phyloP scores from a whole-genome alignment of 2,797 vertebrate species.

The Sebastes trivittatus region DNA sequence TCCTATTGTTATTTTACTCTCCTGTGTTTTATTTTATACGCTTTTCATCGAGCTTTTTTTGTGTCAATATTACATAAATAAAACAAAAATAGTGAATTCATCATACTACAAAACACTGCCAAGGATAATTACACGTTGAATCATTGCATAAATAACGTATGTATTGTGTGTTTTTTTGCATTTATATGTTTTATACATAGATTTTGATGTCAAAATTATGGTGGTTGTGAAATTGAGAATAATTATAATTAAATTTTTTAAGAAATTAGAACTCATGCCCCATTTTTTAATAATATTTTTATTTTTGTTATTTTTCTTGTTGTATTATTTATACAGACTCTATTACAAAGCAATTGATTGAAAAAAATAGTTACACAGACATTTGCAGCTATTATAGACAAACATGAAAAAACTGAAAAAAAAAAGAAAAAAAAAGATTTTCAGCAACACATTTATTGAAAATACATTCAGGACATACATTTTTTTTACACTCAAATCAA shows the following conservation, averaged over 20 bases:
- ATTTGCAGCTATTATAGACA: neutral
- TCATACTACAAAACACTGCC: no score
- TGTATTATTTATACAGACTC: neutral
- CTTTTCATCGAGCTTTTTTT: neutral
- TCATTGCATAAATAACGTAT: neutral
- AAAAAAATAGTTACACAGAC: neutral
- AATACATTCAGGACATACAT: neutral
- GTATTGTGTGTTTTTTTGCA: neutral
- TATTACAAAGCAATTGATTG: neutral
- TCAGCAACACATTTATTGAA: neutral
- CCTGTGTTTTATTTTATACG: neutral
- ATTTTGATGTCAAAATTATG: neutral
- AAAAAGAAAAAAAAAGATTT: neutral
- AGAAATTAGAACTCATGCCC: neutral
- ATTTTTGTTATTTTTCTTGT: neutral
- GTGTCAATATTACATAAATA: neutral
- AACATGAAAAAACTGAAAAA: neutral
- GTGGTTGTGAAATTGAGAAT: neutral
- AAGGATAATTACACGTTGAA: neutral
- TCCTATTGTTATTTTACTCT: neutral
- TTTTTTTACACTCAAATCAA: neutral
- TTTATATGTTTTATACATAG: neutral
- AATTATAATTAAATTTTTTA: neutral
- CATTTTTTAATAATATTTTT: neutral
- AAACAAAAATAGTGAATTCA: neutral